Evolutionary conservation across 2,797 vertebrate genomes (phyloP), one percentile per base, ranked within the genome.

Genomic region (Pangasius larnaudii): DNA sequence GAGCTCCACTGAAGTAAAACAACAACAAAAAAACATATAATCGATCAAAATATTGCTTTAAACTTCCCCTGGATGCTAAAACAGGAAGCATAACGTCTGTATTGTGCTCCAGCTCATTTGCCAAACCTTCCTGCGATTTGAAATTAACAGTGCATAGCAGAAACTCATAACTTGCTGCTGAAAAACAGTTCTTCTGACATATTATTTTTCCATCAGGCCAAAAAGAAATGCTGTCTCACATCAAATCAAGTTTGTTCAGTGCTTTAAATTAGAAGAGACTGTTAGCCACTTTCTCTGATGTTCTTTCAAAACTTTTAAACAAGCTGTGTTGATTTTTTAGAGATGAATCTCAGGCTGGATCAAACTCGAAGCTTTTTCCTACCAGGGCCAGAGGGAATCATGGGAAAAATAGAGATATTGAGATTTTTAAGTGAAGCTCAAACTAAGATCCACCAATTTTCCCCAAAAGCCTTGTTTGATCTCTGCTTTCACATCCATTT

Each of bases 391-490:
- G 79, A 42, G 79, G 58, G 79, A 61, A 81, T 61, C 79, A 81
- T 27, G 56, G 56, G 56, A 27, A 39, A 53, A 4, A 8, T 2
- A 27, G 18, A 24, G 77, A 36, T 80, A 80, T 39, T 80, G 53
- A 59, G 33, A 61, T 81, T 36, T 78, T 42, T 80, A 24, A 42
- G 58, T 81, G 56, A 61, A 81, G 36, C 79, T 61, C 58, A 81
- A 81, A 42, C 33, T 61, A 81, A 81, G 56, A 61, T 81, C 79
- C 58, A 85, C 8, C 71, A 74, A 61, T 85, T 89, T 87, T 78
- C 89, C 72, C 67, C 19, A 78, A 86, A 90, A 79, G 49, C 51
- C 56, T 24, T 71, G 87, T 94, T 92, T 95, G 90, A 94, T 91
- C 89, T 88, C 42, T 27, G 79, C 56, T 61, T 61, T 42, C 33